phyloP scores from a whole-genome alignment of 2,888 invertebrate species.

The Dasysyrphus albostriatus region DNA sequence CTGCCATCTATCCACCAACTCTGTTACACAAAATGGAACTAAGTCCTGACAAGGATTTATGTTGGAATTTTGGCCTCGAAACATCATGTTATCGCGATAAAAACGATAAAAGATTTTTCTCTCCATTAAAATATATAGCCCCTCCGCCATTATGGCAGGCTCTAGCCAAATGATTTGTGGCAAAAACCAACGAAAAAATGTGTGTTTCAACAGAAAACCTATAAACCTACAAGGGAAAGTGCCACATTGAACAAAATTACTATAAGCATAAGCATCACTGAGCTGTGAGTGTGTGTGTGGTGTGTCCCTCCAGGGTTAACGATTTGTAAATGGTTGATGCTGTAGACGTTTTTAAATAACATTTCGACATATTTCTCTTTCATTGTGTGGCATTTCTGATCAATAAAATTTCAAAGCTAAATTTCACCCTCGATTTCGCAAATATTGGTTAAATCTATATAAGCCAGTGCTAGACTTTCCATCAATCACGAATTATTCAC shows the following conservation, averaged over 20 bases:
- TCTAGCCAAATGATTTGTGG: conserved; percentile 18
- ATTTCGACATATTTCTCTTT: not conserved
- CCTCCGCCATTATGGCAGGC: not conserved
- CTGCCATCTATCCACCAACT: not conserved
- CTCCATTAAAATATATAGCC: conserved; percentile 37
- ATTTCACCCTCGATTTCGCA: conserved; percentile 6
- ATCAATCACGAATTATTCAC: conserved; percentile 23
- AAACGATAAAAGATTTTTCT: conserved; percentile 53
- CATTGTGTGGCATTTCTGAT: conserved; percentile 4
- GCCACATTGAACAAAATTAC: conserved; percentile 17
- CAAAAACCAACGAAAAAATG: not conserved
- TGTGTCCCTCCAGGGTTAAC: not conserved
- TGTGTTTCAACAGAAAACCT: not conserved
- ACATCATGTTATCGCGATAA: conserved; percentile 55
- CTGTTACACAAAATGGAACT: conserved; percentile 1
- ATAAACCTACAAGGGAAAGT: not conserved
- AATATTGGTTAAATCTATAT: not conserved
- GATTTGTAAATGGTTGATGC: conserved; percentile 20
- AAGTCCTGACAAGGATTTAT: conserved; percentile 48
- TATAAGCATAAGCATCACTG: conserved; percentile 23
- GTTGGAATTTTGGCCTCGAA: conserved; percentile 33
- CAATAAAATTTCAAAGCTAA: conserved; percentile 24
- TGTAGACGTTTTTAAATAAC: not conserved
- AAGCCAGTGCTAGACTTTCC: not conserved
- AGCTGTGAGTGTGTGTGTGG: not conserved